These are phyloP conservation scores for Griposia aprilina DNA, from an alignment of 2,888 invertebrate genomes.

Conservation along the genomic window DNA sequence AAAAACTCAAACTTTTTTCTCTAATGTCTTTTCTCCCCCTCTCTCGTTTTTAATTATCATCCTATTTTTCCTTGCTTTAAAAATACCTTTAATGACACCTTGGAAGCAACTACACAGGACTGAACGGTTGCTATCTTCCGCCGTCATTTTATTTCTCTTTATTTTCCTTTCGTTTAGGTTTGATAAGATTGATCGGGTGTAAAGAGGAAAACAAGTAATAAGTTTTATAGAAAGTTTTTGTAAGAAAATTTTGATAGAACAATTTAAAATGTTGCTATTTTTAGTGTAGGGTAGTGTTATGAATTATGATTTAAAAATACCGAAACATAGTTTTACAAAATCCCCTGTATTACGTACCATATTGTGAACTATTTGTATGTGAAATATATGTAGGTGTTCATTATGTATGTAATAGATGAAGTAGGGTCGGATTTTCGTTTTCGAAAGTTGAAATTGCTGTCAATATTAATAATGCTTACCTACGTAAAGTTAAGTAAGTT, in stretches of 20 bases:
- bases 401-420: background rate
- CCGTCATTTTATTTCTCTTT: constrained; percentile 26
- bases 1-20: constrained; percentile 26
- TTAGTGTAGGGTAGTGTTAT: background rate
- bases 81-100: constrained; percentile 43
- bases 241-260: background rate
- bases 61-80: constrained; percentile 18
- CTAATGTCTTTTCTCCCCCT: constrained; percentile 9
- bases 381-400: background rate
- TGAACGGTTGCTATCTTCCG: constrained; percentile 25
- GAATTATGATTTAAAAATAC: background rate
- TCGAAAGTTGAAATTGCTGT: background rate
- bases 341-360: background rate
- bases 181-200: constrained; percentile 42
- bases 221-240: constrained; percentile 24
- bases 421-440: too few relatives aligned
- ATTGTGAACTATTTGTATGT: background rate
- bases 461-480: constrained; percentile 6
- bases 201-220: constrained; percentile 29
- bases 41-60: constrained; percentile 10
- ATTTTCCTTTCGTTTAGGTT: constrained; percentile 27
- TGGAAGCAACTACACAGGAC: constrained; percentile 10
- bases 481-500: background rate
- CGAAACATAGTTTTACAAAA: background rate
- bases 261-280: constrained; percentile 14